Evolutionary conservation across 2,888 invertebrate species (phyloP).

Genomic region (Melieria crassipennis): DNA sequence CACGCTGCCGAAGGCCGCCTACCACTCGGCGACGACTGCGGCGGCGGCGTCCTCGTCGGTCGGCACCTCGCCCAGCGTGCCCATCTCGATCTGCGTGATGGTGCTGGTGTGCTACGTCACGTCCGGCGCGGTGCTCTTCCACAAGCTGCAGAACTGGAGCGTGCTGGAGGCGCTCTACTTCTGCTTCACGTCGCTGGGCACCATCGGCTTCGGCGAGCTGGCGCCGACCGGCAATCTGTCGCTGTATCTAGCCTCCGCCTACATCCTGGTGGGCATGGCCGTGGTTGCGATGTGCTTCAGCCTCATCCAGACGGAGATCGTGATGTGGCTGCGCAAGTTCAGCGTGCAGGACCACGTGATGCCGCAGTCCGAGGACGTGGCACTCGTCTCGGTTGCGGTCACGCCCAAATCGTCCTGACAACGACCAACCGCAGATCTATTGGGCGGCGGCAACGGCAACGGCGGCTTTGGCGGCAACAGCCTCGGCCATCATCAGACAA

Average conservation of each 20-base stretch:
- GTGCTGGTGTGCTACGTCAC: conserved; percentile 88
- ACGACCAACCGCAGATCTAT: conserved; percentile 63
- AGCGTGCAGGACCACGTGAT: conserved; percentile 63
- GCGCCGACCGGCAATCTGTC: conserved; percentile 77
- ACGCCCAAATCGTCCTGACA: conserved; percentile 72
- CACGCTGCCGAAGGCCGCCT: conserved; percentile 41
- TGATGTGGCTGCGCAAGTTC: conserved; percentile 65
- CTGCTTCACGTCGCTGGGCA: conserved; percentile 81
- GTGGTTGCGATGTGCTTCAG: conserved; percentile 89
- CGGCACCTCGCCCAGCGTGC: conserved; percentile 72
- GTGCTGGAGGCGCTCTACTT: conserved; percentile 87
- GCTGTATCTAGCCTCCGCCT: conserved; percentile 80
- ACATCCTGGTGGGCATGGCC: conserved; percentile 85
- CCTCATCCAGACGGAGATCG: conserved; percentile 81
- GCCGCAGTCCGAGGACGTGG: conserved; percentile 68
- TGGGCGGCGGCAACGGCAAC: conserved; percentile 55
- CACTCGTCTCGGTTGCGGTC: conserved; percentile 68
- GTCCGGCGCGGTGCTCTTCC: conserved; percentile 89
- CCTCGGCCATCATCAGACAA: conserved; percentile 61
- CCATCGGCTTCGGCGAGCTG: conserved; percentile 85
- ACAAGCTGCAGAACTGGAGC: conserved; percentile 90
- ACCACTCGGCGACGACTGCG: conserved; percentile 47
- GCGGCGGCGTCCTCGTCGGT: conserved; percentile 50
- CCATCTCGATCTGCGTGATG: conserved; percentile 85
- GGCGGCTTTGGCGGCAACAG: conserved; percentile 50